phyloP scores from a whole-genome alignment of 2,113 vertebrate genomes.

The Galbula dea region DNA sequence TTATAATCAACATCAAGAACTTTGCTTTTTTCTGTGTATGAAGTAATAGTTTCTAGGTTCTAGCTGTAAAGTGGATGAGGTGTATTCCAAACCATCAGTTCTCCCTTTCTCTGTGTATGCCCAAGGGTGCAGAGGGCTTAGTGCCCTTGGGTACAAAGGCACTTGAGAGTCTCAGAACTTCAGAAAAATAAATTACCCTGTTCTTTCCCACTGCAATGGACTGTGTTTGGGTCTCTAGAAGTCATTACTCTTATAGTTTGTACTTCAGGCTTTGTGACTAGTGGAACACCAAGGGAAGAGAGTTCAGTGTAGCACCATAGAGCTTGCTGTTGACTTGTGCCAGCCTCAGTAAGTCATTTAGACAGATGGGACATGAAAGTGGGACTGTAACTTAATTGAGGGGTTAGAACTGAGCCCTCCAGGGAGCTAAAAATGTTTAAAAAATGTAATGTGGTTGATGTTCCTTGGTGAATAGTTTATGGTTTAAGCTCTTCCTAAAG shows the following conservation, averaged over 20 bases:
- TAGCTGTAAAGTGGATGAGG: not conserved
- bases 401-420: not conserved
- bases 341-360: not conserved
- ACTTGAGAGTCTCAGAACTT: not conserved
- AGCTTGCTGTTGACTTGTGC: not conserved
- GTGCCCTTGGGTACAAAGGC: not conserved
- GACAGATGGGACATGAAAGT: not conserved
- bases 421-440: not conserved
- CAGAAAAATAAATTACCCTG: not conserved
- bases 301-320: not conserved
- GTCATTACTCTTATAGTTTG: not conserved
- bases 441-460: not conserved
- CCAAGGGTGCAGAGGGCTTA: not conserved
- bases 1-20: not conserved
- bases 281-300: not conserved
- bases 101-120: rapidly evolving
- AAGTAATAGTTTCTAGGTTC: not conserved
- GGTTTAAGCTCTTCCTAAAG: not conserved
- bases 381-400: not conserved
- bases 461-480: not conserved
- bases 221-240: not conserved
- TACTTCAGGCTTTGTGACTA: not conserved
- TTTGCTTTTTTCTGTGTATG: not conserved
- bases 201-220: not conserved
- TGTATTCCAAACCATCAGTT: not conserved